Base-by-base conservation (phyloP, 2,888 invertebrate genomes). In the Polydrusus cervinus region DNA sequence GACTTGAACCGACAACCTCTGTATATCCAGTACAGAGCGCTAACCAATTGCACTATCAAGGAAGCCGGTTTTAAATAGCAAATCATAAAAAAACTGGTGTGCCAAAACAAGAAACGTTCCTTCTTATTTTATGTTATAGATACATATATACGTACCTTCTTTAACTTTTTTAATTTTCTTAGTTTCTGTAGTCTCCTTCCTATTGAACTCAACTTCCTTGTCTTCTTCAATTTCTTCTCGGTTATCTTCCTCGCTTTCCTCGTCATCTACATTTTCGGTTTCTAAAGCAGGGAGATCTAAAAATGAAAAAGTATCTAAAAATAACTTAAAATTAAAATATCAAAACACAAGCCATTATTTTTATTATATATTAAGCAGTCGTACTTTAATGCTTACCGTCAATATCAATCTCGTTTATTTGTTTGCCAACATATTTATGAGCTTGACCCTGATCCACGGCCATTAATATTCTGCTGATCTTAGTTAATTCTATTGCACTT, bases 381-480 rank as follows among this genome's bases (percentile, higher is more conserved):
- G 40, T 40, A 13, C 10, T 40, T 55, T n/a, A 55, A 51, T 55
- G 25, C 34, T 34, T 14, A 57, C 57, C 57, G n/a, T 57, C 13
- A 14, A 57, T 14, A n/a, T 57, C 10, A 34, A 57, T 57, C 11
- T 61, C 61, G n/a, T 18, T 43, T 18, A 61, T 40, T 40, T n/a
- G 18, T 20, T 62, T 62, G 18, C 62, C 45, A 40, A 11, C 45
- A 45, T 20, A 62, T 20, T 40, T 62, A n/a, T 38, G 18, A 8
- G 40, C 80, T 66, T 81, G 57, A 11, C 80, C 80, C 60, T 77
- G 61, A 38, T 82, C 81, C 25, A 82, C 71, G 6, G 80, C 78
- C 13, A 83, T 13, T 40, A 81, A 60, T 43, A 82, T 25, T 20
- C 81, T 68, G 47, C 80, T 81, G 13, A 82, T 73, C 77, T 82